A percentile compares a stretch with the other conserved stretches of the same genome.
Conservation (phyloP, 2,113 vertebrate genomes). For the Tringa solitaria region DNA sequence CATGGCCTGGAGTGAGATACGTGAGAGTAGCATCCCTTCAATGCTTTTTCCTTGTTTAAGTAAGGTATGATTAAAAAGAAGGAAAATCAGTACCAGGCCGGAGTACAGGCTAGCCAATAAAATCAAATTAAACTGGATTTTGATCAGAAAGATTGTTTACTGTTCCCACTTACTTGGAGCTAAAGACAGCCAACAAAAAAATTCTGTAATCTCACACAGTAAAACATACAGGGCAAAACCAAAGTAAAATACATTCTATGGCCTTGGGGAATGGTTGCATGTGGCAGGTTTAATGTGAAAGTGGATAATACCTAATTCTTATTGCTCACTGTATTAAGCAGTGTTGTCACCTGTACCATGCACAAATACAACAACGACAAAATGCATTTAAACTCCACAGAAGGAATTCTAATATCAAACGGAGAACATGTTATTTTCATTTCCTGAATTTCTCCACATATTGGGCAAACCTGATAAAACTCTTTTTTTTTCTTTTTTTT, state of each 20-base stretch:
- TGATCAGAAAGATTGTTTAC: not conserved
- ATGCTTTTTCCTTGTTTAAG: not conserved
- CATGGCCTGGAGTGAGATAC: not conserved
- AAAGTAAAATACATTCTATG: not conserved
- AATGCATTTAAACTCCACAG: conserved; percentile 52
- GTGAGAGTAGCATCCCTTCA: not conserved
- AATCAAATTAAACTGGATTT: not conserved
- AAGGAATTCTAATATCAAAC: conserved; percentile 26
- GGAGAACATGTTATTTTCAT: not conserved
- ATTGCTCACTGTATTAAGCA: conserved; percentile 61
- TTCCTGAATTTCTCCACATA: conserved; percentile 40
- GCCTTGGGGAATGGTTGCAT: conserved; percentile 16
- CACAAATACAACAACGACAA: conserved; percentile 66
- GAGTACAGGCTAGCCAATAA: conserved; percentile 22
- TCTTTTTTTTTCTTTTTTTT: not conserved
- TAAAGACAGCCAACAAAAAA: conserved; percentile 13
- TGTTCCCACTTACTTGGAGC: conserved; percentile 29
- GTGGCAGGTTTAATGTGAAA: conserved; percentile 44
- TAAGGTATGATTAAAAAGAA: not conserved
- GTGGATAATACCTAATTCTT: conserved; percentile 53
- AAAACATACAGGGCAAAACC: not conserved
- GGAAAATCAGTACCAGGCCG: conserved; percentile 2
- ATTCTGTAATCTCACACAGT: conserved; percentile 1
- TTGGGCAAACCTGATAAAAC: conserved; percentile 36
- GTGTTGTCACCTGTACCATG: conserved; percentile 67